Evolutionary conservation across 2,888 invertebrate genomes (phyloP).

Genomic region (Melieria crassipennis): DNA sequence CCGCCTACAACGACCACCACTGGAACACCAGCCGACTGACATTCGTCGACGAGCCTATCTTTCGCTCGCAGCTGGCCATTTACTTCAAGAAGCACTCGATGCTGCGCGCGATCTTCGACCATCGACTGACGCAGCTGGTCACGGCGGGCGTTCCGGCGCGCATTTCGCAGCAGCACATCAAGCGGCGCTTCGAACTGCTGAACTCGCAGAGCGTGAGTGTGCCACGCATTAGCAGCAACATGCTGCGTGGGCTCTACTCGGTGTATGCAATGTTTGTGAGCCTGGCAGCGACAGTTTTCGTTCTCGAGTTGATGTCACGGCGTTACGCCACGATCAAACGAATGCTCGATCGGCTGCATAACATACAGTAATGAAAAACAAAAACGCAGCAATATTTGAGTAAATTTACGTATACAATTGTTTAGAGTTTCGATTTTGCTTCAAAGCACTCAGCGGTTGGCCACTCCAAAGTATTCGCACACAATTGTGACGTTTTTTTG

Average conservation of each 20-base stretch:
- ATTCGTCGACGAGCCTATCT: constrained; percentile 51
- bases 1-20: constrained; percentile 47
- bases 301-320: constrained; percentile 39
- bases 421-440: too few species aligned
- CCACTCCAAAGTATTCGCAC: too few species aligned
- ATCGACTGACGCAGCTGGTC: constrained; percentile 49
- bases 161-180: constrained; percentile 31
- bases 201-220: constrained; percentile 30
- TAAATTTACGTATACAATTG: too few species aligned
- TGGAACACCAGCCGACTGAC: constrained; percentile 46
- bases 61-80: constrained; percentile 49
- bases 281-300: constrained; percentile 38
- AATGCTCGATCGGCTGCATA: constrained; percentile 17
- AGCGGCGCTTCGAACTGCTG: constrained; percentile 17
- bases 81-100: constrained; percentile 52
- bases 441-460: too few species aligned
- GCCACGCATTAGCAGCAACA: constrained; percentile 36
- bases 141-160: constrained; percentile 47
- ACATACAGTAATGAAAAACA: neutral
- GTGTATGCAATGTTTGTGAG: constrained; percentile 34
- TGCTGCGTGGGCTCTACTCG: constrained; percentile 40
- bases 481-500: too few species aligned
- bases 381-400: too few species aligned
- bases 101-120: constrained; percentile 47
- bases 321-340: neutral